Percentiles rank a stretch among this genome's conserved stretches.
phyloP scores from a whole-genome alignment of 37 sponge, comb jelly and placozoan species.

The Haliclona indistincta region DNA sequence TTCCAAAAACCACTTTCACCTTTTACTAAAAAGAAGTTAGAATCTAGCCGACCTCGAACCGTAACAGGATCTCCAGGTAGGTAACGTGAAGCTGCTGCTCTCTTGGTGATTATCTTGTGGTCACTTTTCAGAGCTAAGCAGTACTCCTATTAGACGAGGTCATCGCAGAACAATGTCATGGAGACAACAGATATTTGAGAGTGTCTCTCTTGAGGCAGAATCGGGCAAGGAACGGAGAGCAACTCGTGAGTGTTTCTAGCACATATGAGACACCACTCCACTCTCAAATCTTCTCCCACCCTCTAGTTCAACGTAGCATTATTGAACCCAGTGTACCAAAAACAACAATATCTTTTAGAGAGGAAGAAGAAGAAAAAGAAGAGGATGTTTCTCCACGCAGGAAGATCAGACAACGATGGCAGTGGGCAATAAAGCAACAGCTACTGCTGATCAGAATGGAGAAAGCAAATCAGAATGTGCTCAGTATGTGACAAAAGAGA shows the following conservation, averaged over 20 bases:
- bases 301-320: constrained; percentile 35
- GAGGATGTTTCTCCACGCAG: constrained; percentile 1
- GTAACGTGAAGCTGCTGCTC: too few relatives aligned
- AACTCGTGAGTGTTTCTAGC: constrained; percentile 27
- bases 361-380: background rate
- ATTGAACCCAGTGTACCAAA: constrained; percentile 9
- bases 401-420: constrained; percentile 50
- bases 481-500: constrained; percentile 34
- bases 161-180: constrained; percentile 38
- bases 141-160: background rate
- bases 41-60: too few relatives aligned
- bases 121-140: too few relatives aligned
- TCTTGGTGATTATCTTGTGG: too few relatives aligned
- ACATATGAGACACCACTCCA: background rate
- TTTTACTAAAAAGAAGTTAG: too few relatives aligned
- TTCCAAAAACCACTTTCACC: background rate
- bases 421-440: constrained; percentile 71
- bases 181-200: constrained; percentile 61
- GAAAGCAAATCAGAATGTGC: constrained; percentile 37
- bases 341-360: too few relatives aligned
- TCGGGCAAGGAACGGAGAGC: constrained; percentile 8
- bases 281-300: background rate
- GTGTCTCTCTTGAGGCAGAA: constrained; percentile 34
- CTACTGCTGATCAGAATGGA: constrained; percentile 65
- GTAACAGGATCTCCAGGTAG: too few relatives aligned